Base-by-base conservation (phyloP, 2,797 vertebrate species). In the Alosa sapidissima region DNA sequence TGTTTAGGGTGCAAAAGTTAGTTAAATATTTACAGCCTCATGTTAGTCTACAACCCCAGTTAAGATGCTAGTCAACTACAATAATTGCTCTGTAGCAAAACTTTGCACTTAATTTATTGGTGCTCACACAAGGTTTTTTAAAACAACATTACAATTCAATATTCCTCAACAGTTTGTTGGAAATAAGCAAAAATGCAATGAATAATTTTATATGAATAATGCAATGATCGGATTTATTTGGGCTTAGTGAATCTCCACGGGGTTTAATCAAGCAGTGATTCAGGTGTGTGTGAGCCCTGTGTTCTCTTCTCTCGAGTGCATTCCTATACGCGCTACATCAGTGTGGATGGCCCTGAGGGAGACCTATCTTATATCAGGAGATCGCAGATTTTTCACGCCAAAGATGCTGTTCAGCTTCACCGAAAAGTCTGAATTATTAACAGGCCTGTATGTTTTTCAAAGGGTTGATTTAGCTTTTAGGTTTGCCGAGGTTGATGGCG, bases 11-110 rank as follows among this genome's bases (percentile, higher is more conserved):
- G 95, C 93, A 92, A 93, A 78, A 93, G 91, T 94, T 93, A 88
- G 93, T 96, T 95, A 96, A 96, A 96, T 96, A 96, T 96, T 96
- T 95, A 96, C 93, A 93, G 91, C 92, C 91, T 90, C 90, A 91
- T 95, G 95, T 95, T 94, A 91, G 94, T 95, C 94, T 91, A 94
- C 92, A 93, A 94, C 92, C 93, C 84, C 92, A 91, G 94, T 95
- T 95, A 95, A 95, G 91, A 94, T 93, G 92, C 94, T 93, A 92
- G 95, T 95, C 95, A 95, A 94, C 93, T 94, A 92, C 92, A 93
- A 95, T 95, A 94, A 96, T 94, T 94, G 89, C 93, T 91, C 90
- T 88, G 88, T 91, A 92, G 92, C 90, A 88, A 92, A 94, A 94
- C 89, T 93, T 95, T 93, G 91, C 90, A 85, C 90, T 92, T 92